Base-by-base conservation (phyloP, 2,113 vertebrate genomes). In the Seriola rivoliana region DNA sequence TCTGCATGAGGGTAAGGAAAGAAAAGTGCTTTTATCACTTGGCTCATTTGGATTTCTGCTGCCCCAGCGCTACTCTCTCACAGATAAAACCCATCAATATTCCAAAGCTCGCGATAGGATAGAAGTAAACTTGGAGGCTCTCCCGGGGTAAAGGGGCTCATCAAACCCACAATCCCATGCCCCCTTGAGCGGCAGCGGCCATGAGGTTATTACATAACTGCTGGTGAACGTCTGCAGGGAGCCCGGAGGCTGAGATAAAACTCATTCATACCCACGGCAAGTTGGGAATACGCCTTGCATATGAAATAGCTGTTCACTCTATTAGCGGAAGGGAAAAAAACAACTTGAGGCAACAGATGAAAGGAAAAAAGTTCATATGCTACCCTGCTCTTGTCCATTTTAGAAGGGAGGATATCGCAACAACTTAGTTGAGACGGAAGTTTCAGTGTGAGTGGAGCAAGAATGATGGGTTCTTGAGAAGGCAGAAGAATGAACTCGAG, bases 401-500 rank as follows among this genome's bases (percentile, higher is more conserved):
- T 40, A 17, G 59, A 42, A 68, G 40, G 34, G 17, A n/a, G 58
- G 52, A 32, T 19, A 34, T 38, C 12, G 29, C 0, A 48, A 38
- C 40, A 10, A 29, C 21, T 16, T 14, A n/a, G 17, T 3, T 42
- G 6, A 36, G 19, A 19, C 13, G 19, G 12, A 71, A 72, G 80
- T 82, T 60, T 72, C 72, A 8, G 54, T 60, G 25, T 71, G 54
- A 52, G 12, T 46, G 13, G 23, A 69, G 63, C 17, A 25, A 19
- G 38, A 29, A 21, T 21, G 17, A 42, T 3, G 54, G 63, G 50
- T 57, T 50, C 34, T n/a, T 48, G 76, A 48, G 16, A 57, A 40
- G 32, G 36, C 58, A 58, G 13, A n/a, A 44, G 78, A 82, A 84
- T 95, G 94, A 95, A 94, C 94, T 95, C 25, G 8, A 94, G 94